Evolutionary conservation across 2,797 vertebrate species (phyloP).

Genomic region (Cetoscarus ocellatus): DNA sequence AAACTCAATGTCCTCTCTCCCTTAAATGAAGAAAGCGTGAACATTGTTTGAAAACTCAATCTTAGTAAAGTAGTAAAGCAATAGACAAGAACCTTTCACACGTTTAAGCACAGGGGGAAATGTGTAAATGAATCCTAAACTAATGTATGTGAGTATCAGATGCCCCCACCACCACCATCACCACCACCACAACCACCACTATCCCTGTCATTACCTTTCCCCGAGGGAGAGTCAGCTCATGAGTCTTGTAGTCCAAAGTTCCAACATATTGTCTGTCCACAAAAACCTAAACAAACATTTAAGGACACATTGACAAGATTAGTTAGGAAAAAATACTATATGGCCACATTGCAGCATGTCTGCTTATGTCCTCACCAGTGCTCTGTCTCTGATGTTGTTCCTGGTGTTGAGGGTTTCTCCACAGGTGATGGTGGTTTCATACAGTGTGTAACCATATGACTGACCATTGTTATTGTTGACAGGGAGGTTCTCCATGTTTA

Average conservation of each 20-base stretch:
- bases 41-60: neutral
- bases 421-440: slow-evolving; percentile 88
- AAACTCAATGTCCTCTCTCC: slow-evolving; percentile 86
- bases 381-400: slow-evolving; percentile 89
- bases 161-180: no score
- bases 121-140: no score
- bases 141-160: no score
- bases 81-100: no score
- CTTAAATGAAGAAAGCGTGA: slow-evolving; percentile 68
- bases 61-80: neutral
- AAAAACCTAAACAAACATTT: slow-evolving; percentile 87
- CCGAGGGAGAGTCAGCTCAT: slow-evolving; percentile 84
- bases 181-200: no score
- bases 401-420: slow-evolving; percentile 87
- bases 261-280: slow-evolving; percentile 87
- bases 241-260: slow-evolving; percentile 87
- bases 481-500: slow-evolving; percentile 93
- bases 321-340: neutral
- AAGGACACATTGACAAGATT: slow-evolving; percentile 6
- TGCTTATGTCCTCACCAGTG: slow-evolving; percentile 82
- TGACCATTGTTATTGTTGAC: slow-evolving; percentile 89
- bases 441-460: slow-evolving; percentile 91
- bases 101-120: no score
- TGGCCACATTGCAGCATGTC: neutral
- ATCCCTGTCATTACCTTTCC: slow-evolving; percentile 80